These are phyloP conservation scores for Plotosus lineatus DNA, from an alignment of 2,113 vertebrate genomes.

Conservation along the genomic window DNA sequence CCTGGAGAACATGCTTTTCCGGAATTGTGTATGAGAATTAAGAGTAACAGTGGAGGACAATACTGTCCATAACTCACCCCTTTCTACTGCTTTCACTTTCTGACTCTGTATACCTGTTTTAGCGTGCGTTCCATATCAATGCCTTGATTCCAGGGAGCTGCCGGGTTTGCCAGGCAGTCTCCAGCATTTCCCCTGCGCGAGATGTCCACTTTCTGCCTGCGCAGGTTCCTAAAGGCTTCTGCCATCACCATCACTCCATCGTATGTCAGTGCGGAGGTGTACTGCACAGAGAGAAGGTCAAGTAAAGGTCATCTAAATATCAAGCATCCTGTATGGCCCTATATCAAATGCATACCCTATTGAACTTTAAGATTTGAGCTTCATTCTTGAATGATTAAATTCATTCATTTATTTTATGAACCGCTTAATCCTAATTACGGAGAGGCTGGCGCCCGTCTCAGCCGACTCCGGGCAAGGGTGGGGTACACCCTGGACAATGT, in stretches of 20 bases:
- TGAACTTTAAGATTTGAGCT: not conserved
- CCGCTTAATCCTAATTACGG: too few species aligned
- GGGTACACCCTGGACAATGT: too few species aligned
- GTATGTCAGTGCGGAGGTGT: constrained; percentile 95
- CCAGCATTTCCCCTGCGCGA: constrained; percentile 94
- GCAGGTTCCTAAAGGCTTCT: constrained; percentile 94
- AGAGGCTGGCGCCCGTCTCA: too few species aligned
- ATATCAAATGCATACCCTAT: not conserved
- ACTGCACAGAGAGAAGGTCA: constrained; percentile 70
- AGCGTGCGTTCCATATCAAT: constrained; percentile 89
- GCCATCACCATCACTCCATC: constrained; percentile 99
- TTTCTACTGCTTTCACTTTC: not conserved
- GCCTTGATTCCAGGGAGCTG: constrained; percentile 96
- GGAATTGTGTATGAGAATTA: too few species aligned
- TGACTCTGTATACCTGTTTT: constrained; percentile 76
- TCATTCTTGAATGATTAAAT: too few species aligned
- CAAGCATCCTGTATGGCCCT: constrained; percentile 1
- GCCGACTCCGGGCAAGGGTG: too few species aligned
- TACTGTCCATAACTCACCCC: not conserved
- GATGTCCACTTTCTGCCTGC: constrained; percentile 95
- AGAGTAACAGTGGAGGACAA: too few species aligned
- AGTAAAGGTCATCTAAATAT: constrained; percentile 15
- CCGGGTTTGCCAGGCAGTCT: constrained; percentile 96
- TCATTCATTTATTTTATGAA: too few species aligned
- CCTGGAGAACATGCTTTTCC: too few species aligned